Percentiles rank a stretch among this genome's conserved stretches.
These are phyloP conservation scores for Protonibea diacanthus DNA, from an alignment of 2,797 vertebrate species.

Conservation along the genomic window DNA sequence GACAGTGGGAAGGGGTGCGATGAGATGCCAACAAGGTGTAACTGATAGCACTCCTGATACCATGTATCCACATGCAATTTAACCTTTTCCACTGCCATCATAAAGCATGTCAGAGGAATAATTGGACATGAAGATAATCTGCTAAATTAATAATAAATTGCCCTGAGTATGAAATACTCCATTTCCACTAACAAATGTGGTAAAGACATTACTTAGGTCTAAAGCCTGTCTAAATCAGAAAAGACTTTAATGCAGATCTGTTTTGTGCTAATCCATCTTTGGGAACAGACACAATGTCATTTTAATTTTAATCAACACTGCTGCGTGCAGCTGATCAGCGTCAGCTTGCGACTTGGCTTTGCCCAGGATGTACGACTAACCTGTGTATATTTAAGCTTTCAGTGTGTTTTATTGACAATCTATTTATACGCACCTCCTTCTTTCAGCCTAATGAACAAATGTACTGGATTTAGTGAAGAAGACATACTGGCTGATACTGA, in stretches of 20 bases:
- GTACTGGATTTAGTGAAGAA: neutral
- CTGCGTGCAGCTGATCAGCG: neutral
- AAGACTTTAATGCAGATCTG: neutral
- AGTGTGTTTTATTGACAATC: neutral
- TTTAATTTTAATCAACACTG: conserved; percentile 22
- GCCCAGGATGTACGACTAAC: neutral
- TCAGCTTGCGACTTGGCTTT: neutral
- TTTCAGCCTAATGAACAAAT: neutral
- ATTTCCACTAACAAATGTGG: conserved; percentile 21
- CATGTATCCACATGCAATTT: conserved; percentile 80
- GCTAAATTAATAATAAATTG: conserved; percentile 58
- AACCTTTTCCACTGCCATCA: conserved; percentile 69
- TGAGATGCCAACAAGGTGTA: conserved; percentile 89
- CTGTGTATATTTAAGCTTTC: neutral
- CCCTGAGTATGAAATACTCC: conserved; percentile 20
- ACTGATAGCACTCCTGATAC: conserved; percentile 88
- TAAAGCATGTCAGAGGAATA: conserved; percentile 70
- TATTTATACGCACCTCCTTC: neutral
- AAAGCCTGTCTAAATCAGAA: neutral
- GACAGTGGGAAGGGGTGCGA: conserved; percentile 86
- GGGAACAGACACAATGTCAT: neutral
- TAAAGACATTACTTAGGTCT: neutral
- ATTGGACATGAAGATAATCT: conserved; percentile 64
- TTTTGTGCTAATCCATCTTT: conserved; percentile 10
- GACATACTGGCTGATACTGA: neutral